A percentile compares a stretch with the other conserved stretches of the same genome.
phyloP scores from a whole-genome alignment of 2,113 vertebrate species.

The Terrapene triunguis region DNA sequence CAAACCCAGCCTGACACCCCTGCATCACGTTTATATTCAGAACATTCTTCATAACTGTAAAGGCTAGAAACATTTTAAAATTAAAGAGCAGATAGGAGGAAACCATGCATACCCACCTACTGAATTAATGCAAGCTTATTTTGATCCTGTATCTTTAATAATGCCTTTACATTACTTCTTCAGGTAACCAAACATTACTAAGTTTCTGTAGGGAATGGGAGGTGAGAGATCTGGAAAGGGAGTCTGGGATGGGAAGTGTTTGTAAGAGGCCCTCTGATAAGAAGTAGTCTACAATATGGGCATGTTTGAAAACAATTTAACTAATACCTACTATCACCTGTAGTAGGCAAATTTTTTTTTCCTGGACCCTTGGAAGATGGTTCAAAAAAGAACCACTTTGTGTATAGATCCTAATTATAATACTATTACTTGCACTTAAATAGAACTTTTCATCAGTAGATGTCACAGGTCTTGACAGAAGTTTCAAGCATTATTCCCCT shows the following conservation, averaged over 20 bases:
- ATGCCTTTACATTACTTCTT: not conserved
- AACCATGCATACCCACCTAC: not conserved
- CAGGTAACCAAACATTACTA: not conserved
- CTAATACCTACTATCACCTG: not conserved
- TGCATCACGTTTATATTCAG: not conserved
- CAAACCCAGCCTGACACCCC: not conserved
- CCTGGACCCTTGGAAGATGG: not conserved
- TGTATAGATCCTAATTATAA: not conserved
- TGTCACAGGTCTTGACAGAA: not conserved
- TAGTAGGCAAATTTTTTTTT: not conserved
- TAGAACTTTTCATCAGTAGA: not conserved
- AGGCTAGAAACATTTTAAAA: not conserved
- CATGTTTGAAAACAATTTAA: not conserved
- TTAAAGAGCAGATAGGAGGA: not conserved
- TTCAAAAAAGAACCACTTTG: not conserved
- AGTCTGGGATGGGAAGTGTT: not conserved
- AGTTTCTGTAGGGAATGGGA: not conserved
- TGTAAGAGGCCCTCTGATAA: not conserved
- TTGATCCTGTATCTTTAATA: not conserved
- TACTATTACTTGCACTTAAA: not conserved
- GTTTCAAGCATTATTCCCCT: not conserved
- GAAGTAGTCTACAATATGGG: not conserved
- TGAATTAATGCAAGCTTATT: not conserved
- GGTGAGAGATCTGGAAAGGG: not conserved
- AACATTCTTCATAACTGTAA: not conserved